Base-by-base conservation (phyloP, 2,113 vertebrate genomes). In the Macquaria ambigua region DNA sequence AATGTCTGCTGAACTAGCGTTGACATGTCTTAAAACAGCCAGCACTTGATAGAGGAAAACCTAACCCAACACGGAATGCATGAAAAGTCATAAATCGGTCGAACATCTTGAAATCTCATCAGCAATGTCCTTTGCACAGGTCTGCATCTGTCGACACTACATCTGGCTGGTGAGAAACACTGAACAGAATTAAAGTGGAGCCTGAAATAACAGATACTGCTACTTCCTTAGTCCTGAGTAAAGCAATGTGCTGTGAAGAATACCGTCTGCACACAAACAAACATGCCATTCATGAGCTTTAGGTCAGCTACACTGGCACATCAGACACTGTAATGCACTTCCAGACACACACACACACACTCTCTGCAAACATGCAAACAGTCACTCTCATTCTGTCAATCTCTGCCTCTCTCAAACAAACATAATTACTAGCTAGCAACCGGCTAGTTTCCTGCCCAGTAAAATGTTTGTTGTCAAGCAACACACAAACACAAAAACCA, bases 161-260 rank as follows among this genome's bases (percentile, higher is more conserved):
- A 79, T 84, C 69, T 81, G 82, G 53, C 68, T 0, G n/a, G 16
- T 79, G 84, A 88, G 74, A 79, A 76, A 69, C 5, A 23, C 14
- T 61, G 14, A 58, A 28, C 20, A 61, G 53, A 77, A 83, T 84
- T 77, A 46, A 5, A 81, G 50, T 50, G 15, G 56, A 72, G 86
- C 83, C 93, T 93, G 90, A 84, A 93, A 93, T 78, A 95, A 91
- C 91, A 90, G 81, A 93, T 79, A 81, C 43, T 31, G 78, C 82
- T 69, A 77, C 83, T 89, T 89, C 77, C 85, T 81, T 56, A 62
- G 61, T 79, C 79, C 82, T 73, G 50, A 82, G 81, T 89, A 52
- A 82, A 87, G 83, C 73, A 88, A 87, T 85, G 79, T 50, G 59
- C 55, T 78, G 69, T 12, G 55, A 74, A 73, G 80, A 90, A 90